These are phyloP conservation scores for Arctopsyche grandis DNA, from an alignment of 1,140 invertebrate species.

Conservation along the genomic window DNA sequence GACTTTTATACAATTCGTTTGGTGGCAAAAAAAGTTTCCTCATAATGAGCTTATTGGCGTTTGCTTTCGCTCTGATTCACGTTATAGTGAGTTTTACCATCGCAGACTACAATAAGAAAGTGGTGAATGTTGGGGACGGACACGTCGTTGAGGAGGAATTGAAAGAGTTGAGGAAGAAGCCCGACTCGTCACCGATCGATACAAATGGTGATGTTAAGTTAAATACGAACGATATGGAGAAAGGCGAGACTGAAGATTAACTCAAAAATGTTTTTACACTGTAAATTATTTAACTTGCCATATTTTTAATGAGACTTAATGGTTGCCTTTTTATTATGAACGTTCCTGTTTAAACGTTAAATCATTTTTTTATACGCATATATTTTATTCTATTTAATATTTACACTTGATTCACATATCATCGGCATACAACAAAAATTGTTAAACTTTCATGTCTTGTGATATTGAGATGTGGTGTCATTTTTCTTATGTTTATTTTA, in stretches of 20 bases:
- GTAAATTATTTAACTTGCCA: no score
- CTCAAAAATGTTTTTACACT: not conserved
- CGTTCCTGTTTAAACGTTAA: no score
- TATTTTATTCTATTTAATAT: no score
- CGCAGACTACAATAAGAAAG: not conserved
- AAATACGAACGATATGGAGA: not conserved
- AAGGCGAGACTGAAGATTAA: not conserved
- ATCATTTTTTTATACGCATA: no score
- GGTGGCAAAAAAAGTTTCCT: conserved; percentile 38
- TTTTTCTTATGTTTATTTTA: no score
- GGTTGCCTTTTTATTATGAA: no score
- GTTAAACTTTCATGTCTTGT: no score
- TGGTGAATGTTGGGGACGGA: not conserved
- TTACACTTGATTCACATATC: no score
- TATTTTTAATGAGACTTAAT: no score
- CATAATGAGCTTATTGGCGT: conserved; percentile 31
- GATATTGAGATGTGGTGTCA: no score
- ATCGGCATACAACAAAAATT: no score
- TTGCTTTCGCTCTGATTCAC: conserved; percentile 32
- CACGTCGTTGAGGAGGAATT: not conserved
- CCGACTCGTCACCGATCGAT: not conserved
- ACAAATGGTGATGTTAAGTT: not conserved
- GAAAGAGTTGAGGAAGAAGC: not conserved
- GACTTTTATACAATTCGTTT: conserved; percentile 44
- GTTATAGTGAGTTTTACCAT: conserved; percentile 21